Conservation (phyloP, 2,888 invertebrate genomes). For the Alsophila aescularia region DNA sequence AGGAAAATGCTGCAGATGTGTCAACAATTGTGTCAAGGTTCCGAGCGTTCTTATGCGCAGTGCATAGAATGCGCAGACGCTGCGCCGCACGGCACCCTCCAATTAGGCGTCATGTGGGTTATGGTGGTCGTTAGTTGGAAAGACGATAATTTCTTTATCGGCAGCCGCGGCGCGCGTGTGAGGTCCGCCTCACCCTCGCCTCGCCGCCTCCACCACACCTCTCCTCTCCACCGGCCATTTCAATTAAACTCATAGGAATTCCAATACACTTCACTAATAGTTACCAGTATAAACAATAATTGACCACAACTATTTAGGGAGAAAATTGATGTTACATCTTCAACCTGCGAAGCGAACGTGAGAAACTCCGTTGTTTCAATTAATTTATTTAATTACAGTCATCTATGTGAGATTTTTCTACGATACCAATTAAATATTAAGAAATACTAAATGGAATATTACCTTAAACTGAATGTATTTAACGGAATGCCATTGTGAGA, state of each 20-base stretch:
- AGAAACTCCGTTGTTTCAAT: conserved; percentile 29
- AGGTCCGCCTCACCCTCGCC: conserved; percentile 53
- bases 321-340: conserved; percentile 33
- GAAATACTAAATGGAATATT: not conserved
- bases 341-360: conserved; percentile 28
- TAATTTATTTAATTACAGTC: conserved; percentile 25
- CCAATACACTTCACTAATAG: conserved; percentile 33
- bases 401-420: conserved; percentile 21
- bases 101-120: conserved; percentile 55
- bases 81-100: conserved; percentile 47
- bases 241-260: conserved; percentile 39
- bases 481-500: conserved; percentile 16
- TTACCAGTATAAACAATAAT: conserved; percentile 35
- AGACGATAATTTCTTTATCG: conserved; percentile 76
- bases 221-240: conserved; percentile 42
- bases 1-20: not conserved
- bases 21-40: not conserved
- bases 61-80: conserved; percentile 15
- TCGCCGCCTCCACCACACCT: conserved; percentile 48
- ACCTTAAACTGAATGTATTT: conserved; percentile 7
- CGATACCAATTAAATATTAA: conserved; percentile 23
- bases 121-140: conserved; percentile 66
- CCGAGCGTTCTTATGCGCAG: not conserved
- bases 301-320: conserved; percentile 35
- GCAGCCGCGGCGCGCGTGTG: conserved; percentile 56